phyloP scores from a whole-genome alignment of 92 coral and sea anemone genomes.

The Umimayanthus kanabou region DNA sequence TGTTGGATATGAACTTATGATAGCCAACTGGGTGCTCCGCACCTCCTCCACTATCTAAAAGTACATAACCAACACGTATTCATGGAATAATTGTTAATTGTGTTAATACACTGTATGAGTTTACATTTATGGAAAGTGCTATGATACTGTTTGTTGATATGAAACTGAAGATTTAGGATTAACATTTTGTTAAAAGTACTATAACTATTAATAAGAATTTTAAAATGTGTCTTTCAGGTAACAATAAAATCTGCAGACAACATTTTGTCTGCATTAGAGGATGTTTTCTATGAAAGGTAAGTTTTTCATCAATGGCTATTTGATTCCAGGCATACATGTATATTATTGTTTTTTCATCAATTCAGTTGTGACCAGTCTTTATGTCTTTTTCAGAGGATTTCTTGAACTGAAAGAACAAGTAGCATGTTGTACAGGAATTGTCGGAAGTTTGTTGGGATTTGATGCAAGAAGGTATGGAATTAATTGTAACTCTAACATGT shows the following conservation, averaged over 20 bases:
- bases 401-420: conserved; percentile 87
- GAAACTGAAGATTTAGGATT: too few relatives aligned
- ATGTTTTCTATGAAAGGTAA: conserved; percentile 83
- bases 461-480: conserved; percentile 83
- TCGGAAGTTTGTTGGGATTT: conserved; percentile 82
- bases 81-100: too few relatives aligned
- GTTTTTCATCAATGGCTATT: not conserved
- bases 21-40: too few relatives aligned
- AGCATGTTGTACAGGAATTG: conserved; percentile 77
- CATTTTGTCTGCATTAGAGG: conserved; percentile 73
- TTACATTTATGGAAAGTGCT: not conserved
- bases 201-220: too few relatives aligned
- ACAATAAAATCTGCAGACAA: conserved; percentile 74
- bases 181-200: not conserved
- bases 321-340: not conserved
- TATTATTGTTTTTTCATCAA: not conserved
- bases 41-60: too few relatives aligned
- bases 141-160: not conserved
- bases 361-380: not conserved
- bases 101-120: too few relatives aligned
- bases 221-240: conserved; percentile 39
- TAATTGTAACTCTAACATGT: too few relatives aligned
- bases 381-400: conserved; percentile 56
- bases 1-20: too few relatives aligned
- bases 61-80: too few relatives aligned